Evolutionary conservation across 2,888 invertebrate genomes (phyloP).

Genomic region (Sphaeridia pumilis): DNA sequence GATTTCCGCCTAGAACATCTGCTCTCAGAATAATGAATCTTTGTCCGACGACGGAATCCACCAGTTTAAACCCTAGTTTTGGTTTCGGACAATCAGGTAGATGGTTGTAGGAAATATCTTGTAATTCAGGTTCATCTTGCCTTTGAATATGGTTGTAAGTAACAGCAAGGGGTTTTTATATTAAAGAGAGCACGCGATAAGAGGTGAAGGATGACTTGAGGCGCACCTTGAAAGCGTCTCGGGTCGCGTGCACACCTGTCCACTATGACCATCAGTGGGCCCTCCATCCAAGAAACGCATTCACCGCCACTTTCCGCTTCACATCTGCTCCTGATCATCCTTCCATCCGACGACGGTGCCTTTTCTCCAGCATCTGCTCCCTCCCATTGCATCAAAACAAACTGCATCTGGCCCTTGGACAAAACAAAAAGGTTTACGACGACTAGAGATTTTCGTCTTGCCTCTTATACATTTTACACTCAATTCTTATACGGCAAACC

Average conservation of each 20-base stretch:
- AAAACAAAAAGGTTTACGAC: neutral
- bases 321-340: neutral
- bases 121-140: neutral
- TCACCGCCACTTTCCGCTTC: neutral
- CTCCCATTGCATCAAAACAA: neutral
- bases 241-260: constrained; percentile 18
- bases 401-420: neutral
- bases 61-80: no score
- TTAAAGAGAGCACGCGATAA: neutral
- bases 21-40: no score
- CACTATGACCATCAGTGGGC: neutral
- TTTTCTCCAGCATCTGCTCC: neutral
- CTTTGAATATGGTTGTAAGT: no score
- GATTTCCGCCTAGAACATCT: no score
- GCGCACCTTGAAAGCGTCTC: constrained; percentile 12
- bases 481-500: neutral
- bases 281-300: neutral
- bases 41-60: no score
- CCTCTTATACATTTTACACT: neutral
- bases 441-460: neutral
- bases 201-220: neutral
- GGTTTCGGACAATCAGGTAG: no score
- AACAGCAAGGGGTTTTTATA: neutral
- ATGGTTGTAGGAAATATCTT: no score
- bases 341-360: no score